Percentiles rank a stretch among this genome's conserved stretches.
phyloP scores from a whole-genome alignment of 1,140 invertebrate species.

The Ceratina japonica region DNA sequence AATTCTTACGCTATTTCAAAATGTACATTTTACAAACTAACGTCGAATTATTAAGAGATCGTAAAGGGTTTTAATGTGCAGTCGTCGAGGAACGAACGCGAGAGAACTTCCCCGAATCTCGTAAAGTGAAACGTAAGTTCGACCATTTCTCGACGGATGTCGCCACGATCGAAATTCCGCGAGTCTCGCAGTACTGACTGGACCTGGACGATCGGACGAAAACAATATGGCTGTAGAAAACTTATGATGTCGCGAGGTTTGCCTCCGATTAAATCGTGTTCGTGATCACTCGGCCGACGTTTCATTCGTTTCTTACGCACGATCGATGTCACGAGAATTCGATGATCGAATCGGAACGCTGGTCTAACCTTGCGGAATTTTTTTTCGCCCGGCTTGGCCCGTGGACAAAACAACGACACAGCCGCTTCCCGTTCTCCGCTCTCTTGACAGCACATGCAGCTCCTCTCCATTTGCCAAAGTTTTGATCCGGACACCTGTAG shows the following conservation, averaged over 20 bases:
- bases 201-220: conserved; percentile 48
- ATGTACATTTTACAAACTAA: no score
- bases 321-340: neutral
- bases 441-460: conserved; percentile 96
- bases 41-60: no score
- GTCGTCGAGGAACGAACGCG: no score
- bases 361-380: conserved; percentile 89
- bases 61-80: no score
- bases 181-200: neutral
- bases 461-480: conserved; percentile 97
- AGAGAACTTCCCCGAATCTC: no score
- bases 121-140: no score
- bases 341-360: conserved; percentile 6
- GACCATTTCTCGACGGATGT: no score
- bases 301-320: conserved; percentile 12
- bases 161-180: no score
- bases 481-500: conserved; percentile 94
- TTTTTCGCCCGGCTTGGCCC: conserved; percentile 90
- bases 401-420: conserved; percentile 93
- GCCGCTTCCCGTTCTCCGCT: conserved; percentile 94
- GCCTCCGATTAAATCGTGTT: conserved; percentile 6
- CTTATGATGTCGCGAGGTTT: conserved; percentile 58
- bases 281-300: neutral
- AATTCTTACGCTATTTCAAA: no score
- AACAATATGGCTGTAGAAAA: conserved; percentile 67